These are phyloP conservation scores for Drosophila ogumai DNA, from an alignment of 1,140 invertebrate genomes.

Conservation along the genomic window DNA sequence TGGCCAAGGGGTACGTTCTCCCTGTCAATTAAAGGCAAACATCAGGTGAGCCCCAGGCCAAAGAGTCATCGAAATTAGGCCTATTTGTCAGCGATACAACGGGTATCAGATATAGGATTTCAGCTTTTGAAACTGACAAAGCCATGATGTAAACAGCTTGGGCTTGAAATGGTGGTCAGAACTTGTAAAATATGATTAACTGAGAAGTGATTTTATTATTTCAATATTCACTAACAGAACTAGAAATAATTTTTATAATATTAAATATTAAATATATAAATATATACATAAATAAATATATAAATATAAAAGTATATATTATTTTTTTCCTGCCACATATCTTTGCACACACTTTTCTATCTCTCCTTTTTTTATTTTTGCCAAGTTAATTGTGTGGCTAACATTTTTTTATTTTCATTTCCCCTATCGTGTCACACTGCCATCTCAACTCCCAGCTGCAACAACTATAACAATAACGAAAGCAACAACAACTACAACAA, in stretches of 20 bases:
- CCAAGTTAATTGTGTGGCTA: slow-evolving; percentile 3
- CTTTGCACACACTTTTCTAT: not conserved
- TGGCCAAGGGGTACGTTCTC: not conserved
- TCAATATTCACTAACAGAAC: not conserved
- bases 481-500: not conserved
- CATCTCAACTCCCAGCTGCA: slow-evolving; percentile 2
- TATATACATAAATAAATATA: too few relatives aligned
- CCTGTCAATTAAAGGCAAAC: slow-evolving; percentile 41
- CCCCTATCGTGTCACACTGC: slow-evolving; percentile 22
- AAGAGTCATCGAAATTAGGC: slow-evolving; percentile 16
- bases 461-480: slow-evolving; percentile 15
- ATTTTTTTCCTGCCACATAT: too few relatives aligned
- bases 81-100: not conserved
- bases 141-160: not conserved
- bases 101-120: too few relatives aligned
- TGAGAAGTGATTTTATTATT: not conserved
- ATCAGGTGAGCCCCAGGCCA: slow-evolving; percentile 24
- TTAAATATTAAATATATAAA: too few relatives aligned
- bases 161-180: not conserved
- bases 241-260: not conserved
- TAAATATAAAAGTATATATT: too few relatives aligned
- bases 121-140: not conserved
- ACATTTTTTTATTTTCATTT: slow-evolving; percentile 6
- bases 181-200: not conserved
- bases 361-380: not conserved